Percentiles rank a stretch among this genome's conserved stretches.
Evolutionary conservation across 2,113 vertebrate genomes (phyloP).

Genomic region (Antechinus stuartii): DNA sequence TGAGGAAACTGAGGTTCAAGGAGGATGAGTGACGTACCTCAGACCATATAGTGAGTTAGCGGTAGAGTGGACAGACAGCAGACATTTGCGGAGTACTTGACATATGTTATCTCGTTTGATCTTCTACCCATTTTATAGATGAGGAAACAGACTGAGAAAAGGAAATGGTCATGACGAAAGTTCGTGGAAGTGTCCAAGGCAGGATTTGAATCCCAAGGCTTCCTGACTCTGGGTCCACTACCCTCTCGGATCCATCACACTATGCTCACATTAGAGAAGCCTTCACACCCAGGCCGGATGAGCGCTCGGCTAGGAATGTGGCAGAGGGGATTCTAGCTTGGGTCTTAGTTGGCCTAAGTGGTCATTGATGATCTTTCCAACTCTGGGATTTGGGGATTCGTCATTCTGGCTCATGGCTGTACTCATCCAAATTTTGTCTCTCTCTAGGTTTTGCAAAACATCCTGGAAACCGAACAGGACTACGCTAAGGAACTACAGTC

Average conservation of each 20-base stretch:
- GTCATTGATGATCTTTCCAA: neutral
- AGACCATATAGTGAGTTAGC: neutral
- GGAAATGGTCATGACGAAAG: neutral
- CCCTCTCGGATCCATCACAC: neutral
- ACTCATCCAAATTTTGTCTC: slow-evolving; percentile 69
- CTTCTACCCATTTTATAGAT: neutral
- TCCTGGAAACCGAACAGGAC: slow-evolving; percentile 96
- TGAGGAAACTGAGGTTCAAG: neutral
- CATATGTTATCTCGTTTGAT: neutral
- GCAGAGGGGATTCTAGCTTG: neutral
- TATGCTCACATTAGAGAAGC: neutral
- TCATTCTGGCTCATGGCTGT: neutral
- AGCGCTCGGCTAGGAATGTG: neutral
- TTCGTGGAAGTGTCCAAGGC: neutral
- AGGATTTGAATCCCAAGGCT: neutral
- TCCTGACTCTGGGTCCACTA: neutral
- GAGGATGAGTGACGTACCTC: neutral
- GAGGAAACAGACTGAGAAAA: neutral
- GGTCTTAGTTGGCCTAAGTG: neutral
- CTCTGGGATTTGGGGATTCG: neutral
- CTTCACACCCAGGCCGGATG: neutral
- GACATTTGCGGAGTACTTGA: neutral
- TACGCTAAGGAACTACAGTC: slow-evolving; percentile 96
- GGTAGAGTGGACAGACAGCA: neutral
- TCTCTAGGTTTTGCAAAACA: slow-evolving; percentile 95